Evolutionary conservation across 1,140 invertebrate species (phyloP).

Genomic region (Triops longicaudatus): DNA sequence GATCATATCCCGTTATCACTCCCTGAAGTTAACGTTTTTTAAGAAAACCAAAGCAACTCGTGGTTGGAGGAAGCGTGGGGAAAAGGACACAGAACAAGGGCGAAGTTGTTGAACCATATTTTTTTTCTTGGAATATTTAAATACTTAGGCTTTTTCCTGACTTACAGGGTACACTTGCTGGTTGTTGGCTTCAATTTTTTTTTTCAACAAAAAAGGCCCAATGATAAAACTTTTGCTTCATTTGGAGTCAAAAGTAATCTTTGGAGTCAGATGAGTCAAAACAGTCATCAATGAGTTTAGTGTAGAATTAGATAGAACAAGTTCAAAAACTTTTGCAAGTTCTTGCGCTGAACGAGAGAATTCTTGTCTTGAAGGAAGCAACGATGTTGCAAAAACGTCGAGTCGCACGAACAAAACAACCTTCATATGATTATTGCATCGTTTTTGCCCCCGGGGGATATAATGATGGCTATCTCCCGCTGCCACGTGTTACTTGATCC

Average conservation of each 20-base stretch:
- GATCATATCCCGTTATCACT: not conserved
- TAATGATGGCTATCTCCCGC: not conserved
- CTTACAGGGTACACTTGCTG: slow-evolving; percentile 14
- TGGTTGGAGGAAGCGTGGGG: not conserved
- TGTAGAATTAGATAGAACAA: too few relatives aligned
- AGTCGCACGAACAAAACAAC: slow-evolving; percentile 4
- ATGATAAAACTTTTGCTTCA: too few relatives aligned
- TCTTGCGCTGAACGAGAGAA: too few relatives aligned
- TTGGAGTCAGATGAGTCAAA: too few relatives aligned
- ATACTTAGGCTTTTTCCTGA: not conserved
- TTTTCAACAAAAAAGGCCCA: not conserved
- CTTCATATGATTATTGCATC: not conserved
- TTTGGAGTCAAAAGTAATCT: too few relatives aligned
- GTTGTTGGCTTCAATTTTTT: slow-evolving; percentile 6
- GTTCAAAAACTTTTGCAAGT: too few relatives aligned
- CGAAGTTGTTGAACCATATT: not conserved
- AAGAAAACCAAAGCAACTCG: not conserved
- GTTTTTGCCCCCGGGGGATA: not conserved
- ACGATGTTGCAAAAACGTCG: not conserved
- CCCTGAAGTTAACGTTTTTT: not conserved
- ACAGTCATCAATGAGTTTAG: too few relatives aligned
- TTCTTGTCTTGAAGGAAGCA: not conserved
- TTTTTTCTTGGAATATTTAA: not conserved
- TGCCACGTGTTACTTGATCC: not conserved
- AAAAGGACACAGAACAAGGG: not conserved